Percentiles rank a stretch among this genome's conserved stretches.
phyloP scores from a whole-genome alignment of 2,797 vertebrate genomes.

The Acipenser transmontanus region DNA sequence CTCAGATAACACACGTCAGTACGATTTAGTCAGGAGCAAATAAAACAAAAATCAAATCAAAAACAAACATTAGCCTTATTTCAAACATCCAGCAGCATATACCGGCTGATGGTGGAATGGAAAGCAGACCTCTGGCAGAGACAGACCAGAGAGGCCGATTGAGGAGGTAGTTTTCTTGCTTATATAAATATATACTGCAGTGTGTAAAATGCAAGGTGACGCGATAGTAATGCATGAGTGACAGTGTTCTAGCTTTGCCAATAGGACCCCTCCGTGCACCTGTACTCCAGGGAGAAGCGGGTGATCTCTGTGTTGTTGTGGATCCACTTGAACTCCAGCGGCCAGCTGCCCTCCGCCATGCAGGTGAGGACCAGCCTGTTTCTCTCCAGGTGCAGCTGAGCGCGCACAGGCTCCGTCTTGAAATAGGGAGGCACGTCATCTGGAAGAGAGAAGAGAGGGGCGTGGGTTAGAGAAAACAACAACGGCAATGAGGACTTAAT shows the following conservation, averaged over 20 bases:
- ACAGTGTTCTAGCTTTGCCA: too few relatives aligned
- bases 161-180: background rate
- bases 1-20: background rate
- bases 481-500: background rate
- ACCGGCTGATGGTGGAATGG: too few relatives aligned
- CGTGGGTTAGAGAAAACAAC: background rate
- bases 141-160: background rate
- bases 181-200: too few relatives aligned
- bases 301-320: constrained; percentile 85
- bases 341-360: constrained; percentile 98
- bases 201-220: too few relatives aligned
- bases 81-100: too few relatives aligned
- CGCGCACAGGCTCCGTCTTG: constrained; percentile 87
- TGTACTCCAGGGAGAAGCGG: constrained; percentile 91
- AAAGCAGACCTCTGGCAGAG: background rate
- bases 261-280: constrained; percentile 46
- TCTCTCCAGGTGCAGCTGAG: constrained; percentile 89
- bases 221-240: too few relatives aligned
- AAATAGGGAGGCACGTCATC: constrained; percentile 94
- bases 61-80: background rate
- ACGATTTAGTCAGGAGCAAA: background rate
- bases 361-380: constrained; percentile 95
- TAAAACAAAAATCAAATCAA: background rate
- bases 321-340: constrained; percentile 95
- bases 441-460: constrained; percentile 29